phyloP scores from a whole-genome alignment of 2,113 vertebrate genomes.

The Uropsilus gracilis region DNA sequence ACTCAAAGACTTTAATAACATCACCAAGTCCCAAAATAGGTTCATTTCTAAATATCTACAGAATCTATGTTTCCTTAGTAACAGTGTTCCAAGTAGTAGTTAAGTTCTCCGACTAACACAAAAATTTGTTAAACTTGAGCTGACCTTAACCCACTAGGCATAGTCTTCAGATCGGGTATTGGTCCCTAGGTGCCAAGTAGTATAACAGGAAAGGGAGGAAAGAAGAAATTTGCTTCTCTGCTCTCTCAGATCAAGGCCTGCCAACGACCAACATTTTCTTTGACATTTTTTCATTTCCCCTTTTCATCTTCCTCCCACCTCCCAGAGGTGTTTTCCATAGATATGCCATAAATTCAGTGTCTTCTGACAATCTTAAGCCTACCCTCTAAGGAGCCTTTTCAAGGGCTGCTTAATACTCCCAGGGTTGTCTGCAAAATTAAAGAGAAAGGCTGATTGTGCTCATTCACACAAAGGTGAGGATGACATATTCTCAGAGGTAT shows the following conservation, averaged over 20 bases:
- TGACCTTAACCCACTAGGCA: neutral
- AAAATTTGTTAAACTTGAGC: neutral
- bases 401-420: slow-evolving; percentile 2
- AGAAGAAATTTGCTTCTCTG: neutral
- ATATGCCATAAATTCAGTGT: slow-evolving; percentile 22
- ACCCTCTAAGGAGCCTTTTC: neutral
- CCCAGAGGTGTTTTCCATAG: slow-evolving; percentile 6
- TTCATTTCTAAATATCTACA: slow-evolving; percentile 43
- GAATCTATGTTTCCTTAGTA: slow-evolving; percentile 28
- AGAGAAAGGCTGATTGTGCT: neutral
- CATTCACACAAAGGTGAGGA: slow-evolving; percentile 26
- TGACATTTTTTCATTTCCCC: neutral
- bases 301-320: neutral
- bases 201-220: neutral
- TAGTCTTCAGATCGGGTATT: neutral
- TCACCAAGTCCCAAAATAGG: neutral
- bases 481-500: neutral
- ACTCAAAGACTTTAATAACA: slow-evolving; percentile 19
- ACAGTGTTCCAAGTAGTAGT: neutral
- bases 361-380: slow-evolving; percentile 27
- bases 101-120: neutral
- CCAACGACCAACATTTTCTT: neutral
- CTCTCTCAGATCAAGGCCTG: neutral
- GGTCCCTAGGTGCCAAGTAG: neutral
- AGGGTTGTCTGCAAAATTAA: neutral